phyloP scores from a whole-genome alignment of 2,888 invertebrate genomes.

The Diogma glabrata region DNA sequence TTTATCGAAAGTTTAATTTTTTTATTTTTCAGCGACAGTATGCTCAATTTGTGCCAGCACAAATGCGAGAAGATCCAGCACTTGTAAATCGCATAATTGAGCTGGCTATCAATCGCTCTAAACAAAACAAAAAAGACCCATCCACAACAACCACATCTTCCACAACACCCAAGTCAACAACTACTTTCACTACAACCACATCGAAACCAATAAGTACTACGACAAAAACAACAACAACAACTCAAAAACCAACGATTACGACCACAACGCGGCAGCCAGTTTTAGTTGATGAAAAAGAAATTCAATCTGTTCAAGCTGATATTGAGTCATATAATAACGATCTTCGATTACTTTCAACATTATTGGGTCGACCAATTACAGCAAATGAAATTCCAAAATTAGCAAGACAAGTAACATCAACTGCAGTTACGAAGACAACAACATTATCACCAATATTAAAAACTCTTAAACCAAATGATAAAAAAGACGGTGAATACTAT shows the following conservation, averaged over 20 bases:
- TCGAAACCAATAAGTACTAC: constrained; percentile 25
- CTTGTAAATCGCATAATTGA: constrained; percentile 45
- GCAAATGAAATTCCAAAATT: constrained; percentile 21
- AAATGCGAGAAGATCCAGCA: constrained; percentile 22
- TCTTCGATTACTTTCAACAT: constrained; percentile 23
- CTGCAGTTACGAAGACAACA: constrained; percentile 31
- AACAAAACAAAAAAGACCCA: constrained; percentile 18
- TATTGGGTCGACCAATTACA: constrained; percentile 24
- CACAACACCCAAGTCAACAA: constrained; percentile 21
- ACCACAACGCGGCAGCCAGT: constrained; percentile 15
- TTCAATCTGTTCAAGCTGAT: constrained; percentile 21
- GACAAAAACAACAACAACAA: constrained; percentile 27
- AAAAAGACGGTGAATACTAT: constrained; percentile 24
- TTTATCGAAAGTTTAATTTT: not conserved
- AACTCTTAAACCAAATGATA: not conserved
- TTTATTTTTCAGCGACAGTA: constrained; percentile 22
- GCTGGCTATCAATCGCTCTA: constrained; percentile 37
- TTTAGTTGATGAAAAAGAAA: constrained; percentile 18
- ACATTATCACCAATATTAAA: constrained; percentile 18
- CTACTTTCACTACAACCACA: constrained; percentile 13
- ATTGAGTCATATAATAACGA: constrained; percentile 23
- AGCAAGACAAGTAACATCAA: constrained; percentile 24
- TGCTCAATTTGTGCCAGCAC: constrained; percentile 19
- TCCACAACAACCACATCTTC: constrained; percentile 8
- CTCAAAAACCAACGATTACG: constrained; percentile 17